Percentiles rank a stretch among this genome's conserved stretches.
phyloP scores from a whole-genome alignment of 1,140 invertebrate genomes.

The Lepidotrigona ventralis region DNA sequence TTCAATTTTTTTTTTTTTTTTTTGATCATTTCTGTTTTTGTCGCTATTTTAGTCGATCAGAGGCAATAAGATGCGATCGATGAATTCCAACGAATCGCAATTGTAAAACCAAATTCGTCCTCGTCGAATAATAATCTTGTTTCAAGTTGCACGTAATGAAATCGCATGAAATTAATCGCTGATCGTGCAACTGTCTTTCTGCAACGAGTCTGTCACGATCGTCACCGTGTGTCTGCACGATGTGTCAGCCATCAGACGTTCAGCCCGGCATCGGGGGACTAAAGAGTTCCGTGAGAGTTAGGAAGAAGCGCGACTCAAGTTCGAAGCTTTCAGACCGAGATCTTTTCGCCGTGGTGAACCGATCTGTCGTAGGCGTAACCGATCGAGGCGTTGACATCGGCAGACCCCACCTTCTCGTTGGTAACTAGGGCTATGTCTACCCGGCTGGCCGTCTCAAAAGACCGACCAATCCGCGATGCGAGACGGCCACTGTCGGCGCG shows the following conservation, averaged over 20 bases:
- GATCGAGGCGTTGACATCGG: slow-evolving; percentile 70
- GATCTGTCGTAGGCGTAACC: slow-evolving; percentile 74
- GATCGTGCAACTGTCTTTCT: neutral
- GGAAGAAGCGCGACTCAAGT: neutral
- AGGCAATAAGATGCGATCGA: neutral
- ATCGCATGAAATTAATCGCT: neutral
- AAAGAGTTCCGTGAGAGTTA: neutral
- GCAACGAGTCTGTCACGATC: neutral
- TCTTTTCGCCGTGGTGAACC: slow-evolving; percentile 71
- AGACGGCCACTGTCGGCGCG: slow-evolving; percentile 78
- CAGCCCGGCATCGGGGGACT: neutral
- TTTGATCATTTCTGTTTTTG: neutral
- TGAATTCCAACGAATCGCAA: neutral
- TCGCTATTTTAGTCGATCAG: too few relatives aligned
- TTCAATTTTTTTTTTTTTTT: too few relatives aligned
- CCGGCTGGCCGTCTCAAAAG: slow-evolving; percentile 76
- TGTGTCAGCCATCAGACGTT: neutral
- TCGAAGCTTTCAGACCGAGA: slow-evolving; percentile 18
- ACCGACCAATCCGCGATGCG: slow-evolving; percentile 79
- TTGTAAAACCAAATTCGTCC: too few relatives aligned
- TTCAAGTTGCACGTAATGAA: neutral
- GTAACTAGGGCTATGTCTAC: slow-evolving; percentile 80
- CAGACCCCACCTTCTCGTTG: slow-evolving; percentile 70
- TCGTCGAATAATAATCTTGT: too few relatives aligned
- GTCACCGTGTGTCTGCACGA: neutral